phyloP scores from a whole-genome alignment of 2,888 invertebrate species.

The Trachelus tabidus region DNA sequence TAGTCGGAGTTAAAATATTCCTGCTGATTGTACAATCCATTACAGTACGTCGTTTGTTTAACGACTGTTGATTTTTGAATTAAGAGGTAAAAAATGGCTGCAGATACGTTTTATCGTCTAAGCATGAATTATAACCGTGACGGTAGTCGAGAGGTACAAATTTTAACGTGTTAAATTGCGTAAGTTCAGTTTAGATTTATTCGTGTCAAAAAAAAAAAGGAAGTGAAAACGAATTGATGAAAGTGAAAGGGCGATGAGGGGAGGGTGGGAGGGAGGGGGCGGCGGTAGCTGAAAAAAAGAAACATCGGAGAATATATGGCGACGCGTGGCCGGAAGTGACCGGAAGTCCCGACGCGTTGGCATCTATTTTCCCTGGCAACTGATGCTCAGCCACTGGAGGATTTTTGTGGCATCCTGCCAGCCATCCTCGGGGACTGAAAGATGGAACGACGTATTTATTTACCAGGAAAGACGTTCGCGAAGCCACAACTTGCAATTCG shows the following conservation, averaged over 20 bases:
- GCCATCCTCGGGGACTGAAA: conserved; percentile 24
- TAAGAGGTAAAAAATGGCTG: neutral
- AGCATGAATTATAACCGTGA: neutral
- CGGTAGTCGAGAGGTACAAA: neutral
- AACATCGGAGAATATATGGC: neutral
- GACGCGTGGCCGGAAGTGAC: neutral
- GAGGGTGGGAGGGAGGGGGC: rapidly evolving
- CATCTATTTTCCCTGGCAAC: neutral
- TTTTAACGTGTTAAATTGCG: neutral
- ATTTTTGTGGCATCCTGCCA: conserved; percentile 15
- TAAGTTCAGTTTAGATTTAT: neutral
- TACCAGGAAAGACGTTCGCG: conserved; percentile 30
- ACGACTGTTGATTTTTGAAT: neutral
- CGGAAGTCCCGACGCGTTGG: neutral
- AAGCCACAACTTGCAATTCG: conserved; percentile 3
- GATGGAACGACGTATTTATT: conserved; percentile 50
- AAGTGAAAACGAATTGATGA: neutral
- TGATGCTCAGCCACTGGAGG: neutral
- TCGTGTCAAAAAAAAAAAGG: neutral
- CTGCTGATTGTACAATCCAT: neutral
- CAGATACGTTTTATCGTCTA: neutral
- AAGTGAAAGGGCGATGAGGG: neutral
- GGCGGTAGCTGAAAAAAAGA: neutral
- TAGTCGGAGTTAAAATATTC: neutral
- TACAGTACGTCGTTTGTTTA: neutral